Base-by-base conservation (phyloP, 2,113 vertebrate species). In the Rattus rattus region DNA sequence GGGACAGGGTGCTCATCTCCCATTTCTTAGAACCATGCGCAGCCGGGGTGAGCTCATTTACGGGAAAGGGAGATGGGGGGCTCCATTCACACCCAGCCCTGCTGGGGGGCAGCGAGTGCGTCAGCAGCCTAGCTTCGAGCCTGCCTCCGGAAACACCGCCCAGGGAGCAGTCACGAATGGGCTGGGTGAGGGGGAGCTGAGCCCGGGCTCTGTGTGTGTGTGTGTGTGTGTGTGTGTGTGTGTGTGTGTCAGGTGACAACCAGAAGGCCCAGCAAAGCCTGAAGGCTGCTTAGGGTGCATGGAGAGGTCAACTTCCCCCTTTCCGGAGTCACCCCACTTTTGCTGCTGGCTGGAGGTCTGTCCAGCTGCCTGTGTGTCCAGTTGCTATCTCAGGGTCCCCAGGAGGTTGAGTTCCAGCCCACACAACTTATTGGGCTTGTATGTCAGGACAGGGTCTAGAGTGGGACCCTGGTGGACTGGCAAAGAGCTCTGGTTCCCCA, bases 61-160 rank as follows among this genome's bases (percentile, higher is more conserved):
- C 98, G 92, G 98, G 98, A 98, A 98, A 69, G 96, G 94, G 91
- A 92, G 94, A 36, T 6, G 94, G 93, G 96, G 97, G 98, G 98
- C 93, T 97, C 59, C 79, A 79, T 98, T 98, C 97, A 95, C 97
- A 94, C 96, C 95, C 77, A 7, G 93, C 28, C 7, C 28, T 56
- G 90, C 94, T 77, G n/a, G 93, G 91, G 88, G 36, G 26, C 84
- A 12, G 97, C 96, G 5, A 96, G 94, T 75, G 96, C 93, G 43
- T 97, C 98, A 90, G 19, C 73, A 61, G 94, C 30, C 88, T 90
- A 30, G 88, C 94, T 81, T 47, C 61, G 5, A 19, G 90, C 93
- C 96, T 97, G 47, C 39, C 91, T 95, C 97, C 96, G 98, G 98
- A 98, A 98, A 98, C 90, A 0, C 92, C 89, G 2, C 96, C 10